Percentiles rank a stretch among this genome's conserved stretches.
Conservation (phyloP, 2,797 vertebrate genomes). For the Myiotriccus ornatus region DNA sequence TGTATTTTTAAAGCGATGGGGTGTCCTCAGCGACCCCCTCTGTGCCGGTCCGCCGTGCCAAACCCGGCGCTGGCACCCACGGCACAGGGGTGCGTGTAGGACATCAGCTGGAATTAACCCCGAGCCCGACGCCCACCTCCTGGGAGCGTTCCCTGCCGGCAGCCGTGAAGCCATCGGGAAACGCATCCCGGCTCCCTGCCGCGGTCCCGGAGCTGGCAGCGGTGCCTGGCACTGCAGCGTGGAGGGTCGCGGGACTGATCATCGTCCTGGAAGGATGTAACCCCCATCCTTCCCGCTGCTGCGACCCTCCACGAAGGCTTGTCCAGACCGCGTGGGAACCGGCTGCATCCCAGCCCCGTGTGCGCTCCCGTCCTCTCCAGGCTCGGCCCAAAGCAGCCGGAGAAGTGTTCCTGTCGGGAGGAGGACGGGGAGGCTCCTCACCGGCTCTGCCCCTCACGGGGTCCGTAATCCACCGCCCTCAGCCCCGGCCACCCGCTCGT, state of each 20-base stretch:
- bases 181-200: not conserved
- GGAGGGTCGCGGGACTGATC: not conserved
- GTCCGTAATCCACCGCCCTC: not conserved
- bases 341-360: conserved; percentile 67
- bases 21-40: not conserved
- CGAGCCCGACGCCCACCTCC: not conserved
- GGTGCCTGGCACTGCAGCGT: not conserved
- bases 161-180: rapidly evolving
- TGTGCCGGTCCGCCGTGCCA: not conserved
- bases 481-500: not conserved
- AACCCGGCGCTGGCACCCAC: not conserved
- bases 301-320: not conserved
- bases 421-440: conserved; percentile 62
- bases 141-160: not conserved
- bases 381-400: conserved; percentile 77
- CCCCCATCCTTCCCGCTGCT: not conserved
- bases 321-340: not conserved
- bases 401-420: conserved; percentile 59
- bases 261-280: not conserved
- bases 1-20: not conserved
- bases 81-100: not conserved
- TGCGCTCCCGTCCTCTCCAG: conserved; percentile 82
- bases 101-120: not conserved
- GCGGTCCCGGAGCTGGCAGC: not conserved
- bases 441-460: not conserved